Evolutionary conservation across 2,797 vertebrate species (phyloP).

Genomic region (Catamblyrhynchus diadema): DNA sequence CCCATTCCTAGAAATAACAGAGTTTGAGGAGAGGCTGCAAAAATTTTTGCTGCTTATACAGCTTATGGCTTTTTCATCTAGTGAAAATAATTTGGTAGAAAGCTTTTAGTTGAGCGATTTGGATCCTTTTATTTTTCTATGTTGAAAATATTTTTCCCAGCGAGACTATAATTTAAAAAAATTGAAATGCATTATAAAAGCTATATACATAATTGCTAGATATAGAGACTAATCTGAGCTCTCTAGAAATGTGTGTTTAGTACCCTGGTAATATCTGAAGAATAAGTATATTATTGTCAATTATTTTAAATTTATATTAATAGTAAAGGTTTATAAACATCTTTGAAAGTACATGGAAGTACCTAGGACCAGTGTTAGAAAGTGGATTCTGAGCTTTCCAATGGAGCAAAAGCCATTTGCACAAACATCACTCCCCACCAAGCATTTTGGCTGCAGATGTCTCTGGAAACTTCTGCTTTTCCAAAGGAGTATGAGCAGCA

Average conservation of each 20-base stretch:
- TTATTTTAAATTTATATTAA: neutral
- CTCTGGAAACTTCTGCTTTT: neutral
- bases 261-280: neutral
- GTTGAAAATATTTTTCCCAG: neutral
- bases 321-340: neutral
- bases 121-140: neutral
- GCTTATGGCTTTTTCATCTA: rapidly evolving
- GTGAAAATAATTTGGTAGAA: neutral
- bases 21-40: neutral
- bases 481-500: neutral
- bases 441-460: neutral
- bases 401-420: neutral
- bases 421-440: neutral
- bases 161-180: neutral
- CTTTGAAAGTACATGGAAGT: neutral
- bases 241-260: neutral
- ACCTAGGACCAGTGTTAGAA: neutral
- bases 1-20: neutral
- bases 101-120: neutral
- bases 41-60: neutral
- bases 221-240: neutral
- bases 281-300: neutral
- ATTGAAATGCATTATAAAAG: rapidly evolving
- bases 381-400: neutral
- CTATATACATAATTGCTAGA: neutral